Evolutionary conservation across 2,888 invertebrate species (phyloP).

Genomic region (Limnephilus auricula): DNA sequence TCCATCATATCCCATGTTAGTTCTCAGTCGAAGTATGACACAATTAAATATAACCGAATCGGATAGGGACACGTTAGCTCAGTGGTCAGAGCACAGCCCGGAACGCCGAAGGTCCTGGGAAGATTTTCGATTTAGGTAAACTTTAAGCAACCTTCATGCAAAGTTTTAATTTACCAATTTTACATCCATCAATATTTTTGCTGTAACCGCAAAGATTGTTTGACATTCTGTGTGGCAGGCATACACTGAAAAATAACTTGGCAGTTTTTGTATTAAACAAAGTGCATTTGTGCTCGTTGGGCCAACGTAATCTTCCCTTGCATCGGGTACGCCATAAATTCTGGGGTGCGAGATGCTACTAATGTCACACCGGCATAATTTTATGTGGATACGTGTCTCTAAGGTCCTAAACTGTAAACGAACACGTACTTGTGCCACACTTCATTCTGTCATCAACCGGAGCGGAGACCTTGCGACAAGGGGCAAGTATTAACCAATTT

Average conservation of each 20-base stretch:
- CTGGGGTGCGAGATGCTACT: background rate
- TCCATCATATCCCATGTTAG: too few relatives aligned
- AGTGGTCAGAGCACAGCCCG: too few relatives aligned
- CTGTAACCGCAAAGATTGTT: background rate
- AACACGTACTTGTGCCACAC: conserved; percentile 2
- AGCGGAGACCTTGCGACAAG: background rate
- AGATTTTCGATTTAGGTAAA: accelerated
- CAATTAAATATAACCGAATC: too few relatives aligned
- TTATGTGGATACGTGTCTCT: conserved; percentile 14
- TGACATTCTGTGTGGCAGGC: background rate
- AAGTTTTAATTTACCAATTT: background rate
- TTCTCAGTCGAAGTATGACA: too few relatives aligned
- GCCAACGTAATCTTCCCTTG: background rate
- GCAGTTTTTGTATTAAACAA: background rate
- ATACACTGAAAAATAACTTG: background rate
- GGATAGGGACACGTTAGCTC: too few relatives aligned
- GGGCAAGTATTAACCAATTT: background rate
- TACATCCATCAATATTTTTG: background rate
- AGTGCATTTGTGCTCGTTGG: background rate
- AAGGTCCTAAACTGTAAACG: conserved; percentile 26
- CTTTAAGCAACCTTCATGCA: too few relatives aligned
- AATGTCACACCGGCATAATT: background rate
- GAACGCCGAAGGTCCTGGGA: too few relatives aligned
- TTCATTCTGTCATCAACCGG: conserved; percentile 22
- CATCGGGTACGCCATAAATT: background rate